Percentiles rank a stretch among this genome's conserved stretches.
These are phyloP conservation scores for Danionella cerebrum DNA, from an alignment of 2,113 vertebrate species.

Conservation along the genomic window DNA sequence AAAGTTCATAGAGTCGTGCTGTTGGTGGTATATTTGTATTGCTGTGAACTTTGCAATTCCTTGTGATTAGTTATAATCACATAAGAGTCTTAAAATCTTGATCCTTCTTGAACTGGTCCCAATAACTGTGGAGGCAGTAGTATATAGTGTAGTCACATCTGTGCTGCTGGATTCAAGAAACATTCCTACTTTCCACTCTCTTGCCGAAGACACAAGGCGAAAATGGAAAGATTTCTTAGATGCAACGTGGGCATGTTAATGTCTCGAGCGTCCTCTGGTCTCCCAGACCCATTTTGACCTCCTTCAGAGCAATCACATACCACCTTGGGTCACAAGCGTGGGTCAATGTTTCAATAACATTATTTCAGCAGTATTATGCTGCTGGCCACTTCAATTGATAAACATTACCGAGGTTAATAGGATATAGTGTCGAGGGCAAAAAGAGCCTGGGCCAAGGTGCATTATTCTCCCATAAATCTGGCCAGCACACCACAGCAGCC, in stretches of 20 bases:
- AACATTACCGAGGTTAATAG: conserved; percentile 45
- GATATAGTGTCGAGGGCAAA: conserved; percentile 42
- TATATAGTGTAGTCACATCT: too few species aligned
- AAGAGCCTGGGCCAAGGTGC: conserved; percentile 37
- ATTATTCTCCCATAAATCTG: conserved; percentile 43
- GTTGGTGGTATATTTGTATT: too few species aligned
- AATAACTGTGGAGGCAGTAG: too few species aligned
- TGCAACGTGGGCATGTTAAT: conserved; percentile 11
- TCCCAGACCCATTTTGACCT: conserved; percentile 19
- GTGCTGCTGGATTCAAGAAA: neutral
- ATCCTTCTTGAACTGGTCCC: too few species aligned
- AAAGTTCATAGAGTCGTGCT: too few species aligned
- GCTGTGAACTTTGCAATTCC: too few species aligned
- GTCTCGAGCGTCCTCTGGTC: conserved; percentile 22
- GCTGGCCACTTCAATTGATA: conserved; percentile 35
- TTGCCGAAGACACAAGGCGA: too few species aligned
- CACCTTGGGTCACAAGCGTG: conserved; percentile 18
- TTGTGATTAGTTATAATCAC: too few species aligned
- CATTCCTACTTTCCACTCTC: neutral
- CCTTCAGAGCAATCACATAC: conserved; percentile 11
- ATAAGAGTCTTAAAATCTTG: too few species aligned
- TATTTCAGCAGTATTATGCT: conserved; percentile 39
- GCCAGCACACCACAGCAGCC: neutral
- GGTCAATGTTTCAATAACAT: conserved; percentile 31
- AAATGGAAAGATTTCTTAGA: neutral